phyloP scores from a whole-genome alignment of 2,797 vertebrate genomes.

The Denticeps clupeoides region DNA sequence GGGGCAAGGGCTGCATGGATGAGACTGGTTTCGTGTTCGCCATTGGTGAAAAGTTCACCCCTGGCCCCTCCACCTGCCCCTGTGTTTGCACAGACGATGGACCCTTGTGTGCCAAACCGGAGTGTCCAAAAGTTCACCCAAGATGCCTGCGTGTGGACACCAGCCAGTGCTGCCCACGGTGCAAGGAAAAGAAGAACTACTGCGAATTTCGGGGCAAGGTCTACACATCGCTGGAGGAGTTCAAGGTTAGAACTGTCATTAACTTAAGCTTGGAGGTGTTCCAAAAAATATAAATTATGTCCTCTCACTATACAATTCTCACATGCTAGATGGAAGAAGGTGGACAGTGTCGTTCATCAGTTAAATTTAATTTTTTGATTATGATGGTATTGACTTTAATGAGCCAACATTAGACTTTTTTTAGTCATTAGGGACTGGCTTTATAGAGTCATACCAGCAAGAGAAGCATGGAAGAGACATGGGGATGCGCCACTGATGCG shows the following conservation, averaged over 20 bases:
- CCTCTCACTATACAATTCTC: no score
- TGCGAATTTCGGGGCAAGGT: conserved; percentile 89
- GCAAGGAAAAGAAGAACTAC: conserved; percentile 92
- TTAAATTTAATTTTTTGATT: no score
- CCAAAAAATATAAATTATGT: not conserved
- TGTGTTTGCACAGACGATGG: conserved; percentile 98
- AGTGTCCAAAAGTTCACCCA: conserved; percentile 89
- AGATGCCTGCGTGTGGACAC: conserved; percentile 93
- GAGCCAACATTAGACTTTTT: no score
- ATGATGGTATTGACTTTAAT: no score
- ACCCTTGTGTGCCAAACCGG: conserved; percentile 84
- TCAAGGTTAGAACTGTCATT: conserved; percentile 76
- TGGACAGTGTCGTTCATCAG: no score
- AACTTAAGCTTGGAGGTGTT: not conserved
- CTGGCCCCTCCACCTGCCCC: conserved; percentile 88
- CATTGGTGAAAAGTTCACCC: conserved; percentile 90
- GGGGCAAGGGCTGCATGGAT: conserved; percentile 95
- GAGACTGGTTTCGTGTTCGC: conserved; percentile 95
- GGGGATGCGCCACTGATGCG: no score
- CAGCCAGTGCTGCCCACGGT: conserved; percentile 92
- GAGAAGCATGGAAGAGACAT: no score
- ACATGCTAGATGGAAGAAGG: no score
- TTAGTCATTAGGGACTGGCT: no score
- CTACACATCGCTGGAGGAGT: conserved; percentile 88
- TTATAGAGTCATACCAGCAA: no score